Conservation (phyloP, 2,797 vertebrate genomes). For the Eospalax fontanierii region DNA sequence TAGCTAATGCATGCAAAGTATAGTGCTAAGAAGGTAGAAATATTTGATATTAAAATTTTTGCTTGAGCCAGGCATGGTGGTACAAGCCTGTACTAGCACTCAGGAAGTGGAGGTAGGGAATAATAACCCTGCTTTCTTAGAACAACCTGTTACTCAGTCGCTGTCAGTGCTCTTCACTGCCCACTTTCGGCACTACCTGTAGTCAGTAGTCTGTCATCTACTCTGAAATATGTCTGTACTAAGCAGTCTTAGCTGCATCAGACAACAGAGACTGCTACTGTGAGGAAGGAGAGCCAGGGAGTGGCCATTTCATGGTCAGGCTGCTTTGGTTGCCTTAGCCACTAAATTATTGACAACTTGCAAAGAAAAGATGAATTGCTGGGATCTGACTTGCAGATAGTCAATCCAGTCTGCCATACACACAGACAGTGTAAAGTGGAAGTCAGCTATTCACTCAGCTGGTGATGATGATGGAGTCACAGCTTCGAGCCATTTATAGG, state of each 20-base stretch:
- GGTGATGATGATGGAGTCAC: constrained; percentile 1
- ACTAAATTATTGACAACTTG: constrained; percentile 56
- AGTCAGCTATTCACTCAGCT: constrained; percentile 47
- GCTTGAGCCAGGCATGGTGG: background rate
- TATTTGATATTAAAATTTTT: background rate
- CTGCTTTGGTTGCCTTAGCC: constrained; percentile 70
- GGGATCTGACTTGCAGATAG: constrained; percentile 60
- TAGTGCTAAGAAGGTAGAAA: background rate
- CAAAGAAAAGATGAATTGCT: constrained; percentile 76
- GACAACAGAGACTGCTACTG: constrained; percentile 24
- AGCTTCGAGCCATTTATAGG: constrained; percentile 36
- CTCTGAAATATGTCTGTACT: background rate
- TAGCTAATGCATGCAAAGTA: background rate
- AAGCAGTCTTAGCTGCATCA: background rate
- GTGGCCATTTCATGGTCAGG: constrained; percentile 31
- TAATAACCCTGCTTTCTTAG: background rate
- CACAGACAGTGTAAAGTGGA: constrained; percentile 18
- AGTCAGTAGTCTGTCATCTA: background rate
- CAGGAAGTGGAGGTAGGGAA: background rate
- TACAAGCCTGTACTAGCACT: background rate
- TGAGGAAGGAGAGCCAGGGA: background rate
- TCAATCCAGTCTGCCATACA: constrained; percentile 57
- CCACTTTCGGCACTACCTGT: background rate
- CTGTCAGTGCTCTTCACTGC: background rate
- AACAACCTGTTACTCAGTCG: background rate